phyloP scores from a whole-genome alignment of 2,797 vertebrate genomes.

The Argyrosomus regius region DNA sequence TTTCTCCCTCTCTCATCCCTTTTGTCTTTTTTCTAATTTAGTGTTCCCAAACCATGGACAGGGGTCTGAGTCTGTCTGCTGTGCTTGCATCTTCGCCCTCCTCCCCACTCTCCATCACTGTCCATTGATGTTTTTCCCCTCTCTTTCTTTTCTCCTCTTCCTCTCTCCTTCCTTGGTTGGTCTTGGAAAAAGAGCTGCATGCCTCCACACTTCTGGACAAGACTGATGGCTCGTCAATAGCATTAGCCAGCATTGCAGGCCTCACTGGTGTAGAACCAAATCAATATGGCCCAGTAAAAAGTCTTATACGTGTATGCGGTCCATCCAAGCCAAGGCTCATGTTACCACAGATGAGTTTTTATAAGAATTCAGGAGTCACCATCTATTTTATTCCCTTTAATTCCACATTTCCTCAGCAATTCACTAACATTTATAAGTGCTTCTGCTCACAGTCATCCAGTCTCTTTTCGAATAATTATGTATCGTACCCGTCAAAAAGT shows the following conservation, averaged over 20 bases:
- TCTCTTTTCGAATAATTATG: slow-evolving; percentile 44
- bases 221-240: slow-evolving; percentile 99
- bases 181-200: slow-evolving; percentile 90
- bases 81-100: slow-evolving; percentile 88
- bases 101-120: slow-evolving; percentile 93
- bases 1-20: slow-evolving; percentile 86
- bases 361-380: slow-evolving; percentile 88
- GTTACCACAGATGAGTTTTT: slow-evolving; percentile 94
- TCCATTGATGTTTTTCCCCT: slow-evolving; percentile 89
- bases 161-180: slow-evolving; percentile 81
- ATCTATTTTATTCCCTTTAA: slow-evolving; percentile 80
- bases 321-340: slow-evolving; percentile 88
- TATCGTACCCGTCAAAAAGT: slow-evolving; percentile 24
- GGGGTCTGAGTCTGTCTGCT: slow-evolving; percentile 87
- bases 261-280: slow-evolving; percentile 94
- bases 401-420: slow-evolving; percentile 75
- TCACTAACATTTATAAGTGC: slow-evolving; percentile 83
- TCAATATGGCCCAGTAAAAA: slow-evolving; percentile 95
- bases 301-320: slow-evolving; percentile 92
- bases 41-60: slow-evolving; percentile 88
- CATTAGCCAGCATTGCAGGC: slow-evolving; percentile 97
- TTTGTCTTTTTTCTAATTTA: slow-evolving; percentile 90
- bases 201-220: slow-evolving; percentile 92
- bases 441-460: slow-evolving; percentile 22
- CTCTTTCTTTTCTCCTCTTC: slow-evolving; percentile 85